phyloP scores from a whole-genome alignment of 2,797 vertebrate genomes.

The Spondyliosoma cantharus region DNA sequence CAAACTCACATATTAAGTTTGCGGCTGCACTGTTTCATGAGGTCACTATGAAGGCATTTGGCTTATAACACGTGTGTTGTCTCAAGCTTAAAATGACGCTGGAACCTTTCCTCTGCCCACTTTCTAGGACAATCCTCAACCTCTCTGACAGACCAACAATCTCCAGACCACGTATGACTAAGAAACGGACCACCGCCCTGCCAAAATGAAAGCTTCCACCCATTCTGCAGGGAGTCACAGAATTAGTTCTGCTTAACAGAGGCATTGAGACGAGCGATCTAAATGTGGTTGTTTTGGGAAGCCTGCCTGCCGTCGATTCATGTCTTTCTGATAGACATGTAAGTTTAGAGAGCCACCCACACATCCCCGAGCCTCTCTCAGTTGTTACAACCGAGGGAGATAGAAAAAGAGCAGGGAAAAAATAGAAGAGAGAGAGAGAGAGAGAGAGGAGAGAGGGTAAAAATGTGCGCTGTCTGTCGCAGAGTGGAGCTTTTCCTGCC shows the following conservation, averaged over 20 bases:
- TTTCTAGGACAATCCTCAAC: slow-evolving; percentile 5
- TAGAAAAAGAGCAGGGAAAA: slow-evolving; percentile 27
- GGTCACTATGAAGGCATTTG: not conserved
- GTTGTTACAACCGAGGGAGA: slow-evolving; percentile 58
- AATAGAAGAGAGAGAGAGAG: slow-evolving; percentile 6
- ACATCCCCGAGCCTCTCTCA: slow-evolving; percentile 62
- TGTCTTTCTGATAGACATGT: slow-evolving; percentile 76
- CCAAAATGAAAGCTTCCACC: slow-evolving; percentile 42
- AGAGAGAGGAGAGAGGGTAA: slow-evolving; percentile 11
- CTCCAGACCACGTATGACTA: slow-evolving; percentile 7
- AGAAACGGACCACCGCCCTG: not conserved
- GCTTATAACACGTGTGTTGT: not conserved
- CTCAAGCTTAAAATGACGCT: not conserved
- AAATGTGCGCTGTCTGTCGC: slow-evolving; percentile 68
- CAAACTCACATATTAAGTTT: not conserved
- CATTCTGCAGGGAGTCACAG: slow-evolving; percentile 43
- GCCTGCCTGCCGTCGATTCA: slow-evolving; percentile 68
- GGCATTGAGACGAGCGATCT: slow-evolving; percentile 55
- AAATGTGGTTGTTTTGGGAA: slow-evolving; percentile 70
- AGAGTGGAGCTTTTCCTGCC: slow-evolving; percentile 64
- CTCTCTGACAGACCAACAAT: slow-evolving; percentile 5
- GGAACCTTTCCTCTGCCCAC: not conserved
- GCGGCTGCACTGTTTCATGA: not conserved
- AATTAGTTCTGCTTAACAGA: slow-evolving; percentile 57
- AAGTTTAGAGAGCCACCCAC: slow-evolving; percentile 76